phyloP scores from a whole-genome alignment of 2,113 vertebrate species.

The Stigmatopora nigra region DNA sequence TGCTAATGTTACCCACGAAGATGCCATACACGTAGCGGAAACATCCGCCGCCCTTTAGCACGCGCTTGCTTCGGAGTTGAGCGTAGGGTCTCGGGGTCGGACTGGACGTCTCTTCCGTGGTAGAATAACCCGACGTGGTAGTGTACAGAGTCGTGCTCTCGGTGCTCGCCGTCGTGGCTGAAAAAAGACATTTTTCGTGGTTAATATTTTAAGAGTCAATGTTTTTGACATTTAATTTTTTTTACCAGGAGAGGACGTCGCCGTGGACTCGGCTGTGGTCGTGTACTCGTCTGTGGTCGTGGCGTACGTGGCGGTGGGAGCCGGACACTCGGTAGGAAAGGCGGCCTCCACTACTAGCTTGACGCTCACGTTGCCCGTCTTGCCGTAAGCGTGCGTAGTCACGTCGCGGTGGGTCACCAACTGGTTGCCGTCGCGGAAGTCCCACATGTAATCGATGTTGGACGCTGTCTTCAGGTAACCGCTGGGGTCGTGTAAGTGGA shows the following conservation, averaged over 20 bases:
- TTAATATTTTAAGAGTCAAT: neutral
- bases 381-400: slow-evolving; percentile 75
- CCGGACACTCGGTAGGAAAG: slow-evolving; percentile 74
- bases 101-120: slow-evolving; percentile 42
- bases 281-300: slow-evolving; percentile 40
- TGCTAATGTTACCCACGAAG: slow-evolving; percentile 66
- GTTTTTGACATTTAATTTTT: neutral
- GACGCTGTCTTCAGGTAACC: slow-evolving; percentile 78
- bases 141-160: slow-evolving; percentile 25
- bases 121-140: slow-evolving; percentile 26
- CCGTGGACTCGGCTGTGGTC: slow-evolving; percentile 25
- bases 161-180: slow-evolving; percentile 24
- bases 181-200: neutral
- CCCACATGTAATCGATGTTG: slow-evolving; percentile 81
- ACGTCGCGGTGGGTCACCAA: slow-evolving; percentile 73
- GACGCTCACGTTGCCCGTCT: slow-evolving; percentile 73
- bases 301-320: slow-evolving; percentile 56
- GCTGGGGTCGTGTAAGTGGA: slow-evolving; percentile 84
- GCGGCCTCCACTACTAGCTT: slow-evolving; percentile 80
- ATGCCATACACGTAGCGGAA: slow-evolving; percentile 76
- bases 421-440: slow-evolving; percentile 82
- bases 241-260: slow-evolving; percentile 43
- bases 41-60: slow-evolving; percentile 59
- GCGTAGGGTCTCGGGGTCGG: slow-evolving; percentile 15
- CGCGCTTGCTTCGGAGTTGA: slow-evolving; percentile 24